A percentile compares a stretch with the other conserved stretches of the same genome.
Evolutionary conservation across 2,888 invertebrate species (phyloP).

Genomic region (Drosophila mimica): DNA sequence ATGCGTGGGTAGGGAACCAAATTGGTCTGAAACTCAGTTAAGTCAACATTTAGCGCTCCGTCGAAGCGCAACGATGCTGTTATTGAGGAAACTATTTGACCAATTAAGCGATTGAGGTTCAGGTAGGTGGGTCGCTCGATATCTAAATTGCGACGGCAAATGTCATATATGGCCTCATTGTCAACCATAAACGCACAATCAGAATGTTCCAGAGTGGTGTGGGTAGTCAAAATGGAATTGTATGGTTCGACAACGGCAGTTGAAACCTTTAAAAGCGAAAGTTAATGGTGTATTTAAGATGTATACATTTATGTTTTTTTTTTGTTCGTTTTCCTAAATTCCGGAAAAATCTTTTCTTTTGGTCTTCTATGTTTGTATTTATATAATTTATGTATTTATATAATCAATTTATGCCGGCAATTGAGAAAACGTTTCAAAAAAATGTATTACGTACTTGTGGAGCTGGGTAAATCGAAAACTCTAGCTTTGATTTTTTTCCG

Average conservation of each 20-base stretch:
- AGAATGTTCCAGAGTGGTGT: constrained; percentile 94
- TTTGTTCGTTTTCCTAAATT: background rate
- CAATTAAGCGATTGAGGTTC: constrained; percentile 94
- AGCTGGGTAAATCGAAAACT: constrained; percentile 97
- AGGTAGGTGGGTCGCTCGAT: constrained; percentile 94
- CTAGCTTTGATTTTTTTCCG: constrained; percentile 96
- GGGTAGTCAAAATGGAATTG: constrained; percentile 96
- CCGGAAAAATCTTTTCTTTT: background rate
- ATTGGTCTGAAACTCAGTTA: constrained; percentile 97
- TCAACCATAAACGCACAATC: constrained; percentile 98
- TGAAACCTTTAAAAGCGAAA: constrained; percentile 86
- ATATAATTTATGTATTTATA: background rate
- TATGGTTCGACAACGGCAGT: constrained; percentile 95
- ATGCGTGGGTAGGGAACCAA: constrained; percentile 97
- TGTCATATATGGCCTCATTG: constrained; percentile 95
- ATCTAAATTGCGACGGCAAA: constrained; percentile 93
- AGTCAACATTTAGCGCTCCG: constrained; percentile 96
- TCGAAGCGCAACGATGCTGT: constrained; percentile 96
- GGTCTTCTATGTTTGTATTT: background rate
- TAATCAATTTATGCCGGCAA: background rate
- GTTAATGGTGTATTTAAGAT: background rate
- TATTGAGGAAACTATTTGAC: constrained; percentile 96
- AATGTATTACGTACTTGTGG: constrained; percentile 89
- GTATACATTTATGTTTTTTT: background rate
- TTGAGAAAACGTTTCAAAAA: background rate